Conservation (phyloP, 2,113 vertebrate genomes). For the Cynopterus brachyotis region DNA sequence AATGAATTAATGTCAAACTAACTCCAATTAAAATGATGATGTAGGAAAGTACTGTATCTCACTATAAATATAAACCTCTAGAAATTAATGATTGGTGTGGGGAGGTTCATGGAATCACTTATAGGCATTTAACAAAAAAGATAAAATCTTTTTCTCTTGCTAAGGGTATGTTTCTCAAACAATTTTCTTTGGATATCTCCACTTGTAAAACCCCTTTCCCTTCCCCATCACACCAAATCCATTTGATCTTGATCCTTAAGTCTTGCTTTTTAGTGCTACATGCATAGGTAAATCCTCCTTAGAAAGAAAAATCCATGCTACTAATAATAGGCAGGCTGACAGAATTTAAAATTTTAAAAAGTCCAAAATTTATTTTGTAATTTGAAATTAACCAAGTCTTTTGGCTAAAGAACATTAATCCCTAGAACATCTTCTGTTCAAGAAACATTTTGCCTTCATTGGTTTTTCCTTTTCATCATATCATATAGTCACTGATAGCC, state of each 20-base stretch:
- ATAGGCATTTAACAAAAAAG: background rate
- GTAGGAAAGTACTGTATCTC: background rate
- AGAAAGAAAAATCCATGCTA: constrained; percentile 34
- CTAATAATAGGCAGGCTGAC: background rate
- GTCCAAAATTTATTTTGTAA: background rate
- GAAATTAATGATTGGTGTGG: background rate
- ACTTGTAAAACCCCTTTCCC: background rate
- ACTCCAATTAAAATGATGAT: constrained; percentile 3
- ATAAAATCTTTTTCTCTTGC: background rate
- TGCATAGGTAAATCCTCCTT: background rate
- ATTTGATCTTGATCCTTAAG: constrained; percentile 34
- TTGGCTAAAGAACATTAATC: background rate
- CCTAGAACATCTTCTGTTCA: background rate
- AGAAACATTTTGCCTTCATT: background rate
- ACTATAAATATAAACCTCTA: background rate
- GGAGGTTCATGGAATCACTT: background rate
- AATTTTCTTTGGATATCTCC: background rate
- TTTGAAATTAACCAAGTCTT: constrained; percentile 13
- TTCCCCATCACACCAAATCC: background rate
- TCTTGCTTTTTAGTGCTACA: background rate
- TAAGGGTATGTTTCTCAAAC: background rate
- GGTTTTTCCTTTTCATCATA: background rate
- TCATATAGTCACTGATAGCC: background rate
- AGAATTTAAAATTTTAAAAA: constrained; percentile 13
- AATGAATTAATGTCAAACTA: constrained; percentile 15